Evolutionary conservation across 2,113 vertebrate genomes (phyloP), one percentile per base, ranked within the genome.

Genomic region (Columba janthina): DNA sequence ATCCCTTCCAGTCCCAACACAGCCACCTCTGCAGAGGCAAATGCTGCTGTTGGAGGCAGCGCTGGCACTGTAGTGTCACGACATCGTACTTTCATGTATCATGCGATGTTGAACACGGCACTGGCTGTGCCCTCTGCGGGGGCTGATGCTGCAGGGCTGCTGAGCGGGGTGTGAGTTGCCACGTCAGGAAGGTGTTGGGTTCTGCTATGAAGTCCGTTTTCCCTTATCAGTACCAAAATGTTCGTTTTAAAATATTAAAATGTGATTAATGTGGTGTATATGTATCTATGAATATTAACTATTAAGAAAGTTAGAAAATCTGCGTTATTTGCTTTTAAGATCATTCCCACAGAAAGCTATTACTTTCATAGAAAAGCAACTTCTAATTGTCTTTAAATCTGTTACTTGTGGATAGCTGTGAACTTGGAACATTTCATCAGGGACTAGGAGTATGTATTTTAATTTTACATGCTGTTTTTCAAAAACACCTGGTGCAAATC

Each of bases 81-180:
- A 46, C 44, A 3, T 36, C 4, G 2, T 42, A 5, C 42, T 18
- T 26, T 22, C 6, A 4, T 9, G 10, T 32, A 5, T 53, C 5
- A 1, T 15, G 58, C 36, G 10, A 0, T 46, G 10, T 4, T 4
- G 4, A 36, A 10, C 3, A 2, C 28, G 17, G 29, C 38, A 1
- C n/a, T 11, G 34, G 48, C 64, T 21, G 44, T 18, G 4, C n/a
- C 10, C 29, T 40, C 64, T 21, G 44, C 20, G 4, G 15, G 62
- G 48, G 18, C 4, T 5, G 17, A 16, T 46, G 64, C 32, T 19
- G 34, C 26, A 6, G 40, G 51, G n/a, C 40, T 50, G 8, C 15
- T 3, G 48, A 29, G 64, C 64, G 34, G 32, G 32, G 36, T 12
- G 46, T 36, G n/a, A 34, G 15, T 21, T 48, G 40, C 25, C 8